A percentile compares a stretch with the other conserved stretches of the same genome.
phyloP scores from a whole-genome alignment of 2,797 vertebrate genomes.

The Danio tinwini region DNA sequence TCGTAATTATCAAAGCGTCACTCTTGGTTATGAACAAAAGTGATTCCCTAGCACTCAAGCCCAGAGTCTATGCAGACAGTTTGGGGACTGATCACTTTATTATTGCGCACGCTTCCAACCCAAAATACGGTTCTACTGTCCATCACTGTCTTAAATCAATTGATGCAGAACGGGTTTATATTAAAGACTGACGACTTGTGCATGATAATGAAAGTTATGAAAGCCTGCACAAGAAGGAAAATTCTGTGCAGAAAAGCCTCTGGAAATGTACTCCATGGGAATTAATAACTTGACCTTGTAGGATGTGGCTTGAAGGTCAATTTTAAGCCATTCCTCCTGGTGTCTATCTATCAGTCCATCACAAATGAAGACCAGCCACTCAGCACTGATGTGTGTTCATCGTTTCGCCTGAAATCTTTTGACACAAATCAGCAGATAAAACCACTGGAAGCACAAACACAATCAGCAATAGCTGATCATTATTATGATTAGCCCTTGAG shows the following conservation, averaged over 20 bases:
- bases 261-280: not conserved
- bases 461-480: conserved; percentile 19
- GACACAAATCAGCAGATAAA: not conserved
- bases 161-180: conserved; percentile 20
- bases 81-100: conserved; percentile 50
- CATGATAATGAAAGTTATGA: not conserved
- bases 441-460: not conserved
- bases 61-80: conserved; percentile 41
- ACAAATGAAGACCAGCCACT: not conserved
- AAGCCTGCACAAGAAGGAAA: not conserved
- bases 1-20: conserved; percentile 77
- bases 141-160: conserved; percentile 9
- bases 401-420: not conserved
- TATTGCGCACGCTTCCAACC: conserved; percentile 24
- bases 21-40: conserved; percentile 68
- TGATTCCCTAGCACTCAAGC: conserved; percentile 48
- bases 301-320: not conserved
- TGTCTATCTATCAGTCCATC: not conserved
- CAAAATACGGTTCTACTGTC: conserved; percentile 15
- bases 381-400: not conserved
- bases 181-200: conserved; percentile 23
- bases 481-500: conserved; percentile 17
- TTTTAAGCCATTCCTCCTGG: not conserved
- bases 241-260: not conserved
- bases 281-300: not conserved